Conservation (phyloP, 2,797 vertebrate genomes). For the Dryobates pubescens region DNA sequence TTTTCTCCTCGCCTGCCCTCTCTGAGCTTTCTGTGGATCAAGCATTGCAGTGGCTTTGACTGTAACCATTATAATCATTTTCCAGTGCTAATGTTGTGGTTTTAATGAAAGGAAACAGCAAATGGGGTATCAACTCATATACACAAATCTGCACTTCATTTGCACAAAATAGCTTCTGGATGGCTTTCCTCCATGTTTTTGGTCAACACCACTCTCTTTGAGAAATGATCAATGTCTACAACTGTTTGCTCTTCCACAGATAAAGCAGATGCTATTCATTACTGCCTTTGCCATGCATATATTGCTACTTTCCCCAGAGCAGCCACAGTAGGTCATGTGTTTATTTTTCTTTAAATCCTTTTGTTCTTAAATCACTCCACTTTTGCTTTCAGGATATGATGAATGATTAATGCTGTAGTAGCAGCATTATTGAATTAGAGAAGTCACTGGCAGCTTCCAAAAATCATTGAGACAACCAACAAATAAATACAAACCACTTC, state of each 20-base stretch:
- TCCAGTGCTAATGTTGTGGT: slow-evolving; percentile 83
- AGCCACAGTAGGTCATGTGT: slow-evolving; percentile 63
- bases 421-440: slow-evolving; percentile 50
- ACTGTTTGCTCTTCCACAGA: slow-evolving; percentile 86
- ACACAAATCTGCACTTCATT: slow-evolving; percentile 88
- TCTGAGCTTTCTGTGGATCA: slow-evolving; percentile 47
- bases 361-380: slow-evolving; percentile 64
- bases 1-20: not conserved
- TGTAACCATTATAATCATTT: slow-evolving; percentile 86
- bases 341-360: slow-evolving; percentile 77
- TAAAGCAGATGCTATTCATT: slow-evolving; percentile 91
- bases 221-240: slow-evolving; percentile 82
- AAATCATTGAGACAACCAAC: slow-evolving; percentile 50
- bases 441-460: slow-evolving; percentile 51
- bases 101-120: slow-evolving; percentile 86
- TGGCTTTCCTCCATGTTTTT: slow-evolving; percentile 79
- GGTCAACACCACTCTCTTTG: slow-evolving; percentile 69
- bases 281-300: slow-evolving; percentile 77
- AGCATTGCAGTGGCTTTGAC: slow-evolving; percentile 86
- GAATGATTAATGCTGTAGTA: slow-evolving; percentile 65
- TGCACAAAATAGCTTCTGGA: slow-evolving; percentile 83
- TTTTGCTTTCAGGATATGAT: slow-evolving; percentile 63
- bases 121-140: slow-evolving; percentile 79
- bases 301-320: slow-evolving; percentile 68
- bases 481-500: slow-evolving; percentile 56